These are phyloP conservation scores for Elephantulus edwardii DNA, from an alignment of 2,113 vertebrate genomes.

Conservation along the genomic window DNA sequence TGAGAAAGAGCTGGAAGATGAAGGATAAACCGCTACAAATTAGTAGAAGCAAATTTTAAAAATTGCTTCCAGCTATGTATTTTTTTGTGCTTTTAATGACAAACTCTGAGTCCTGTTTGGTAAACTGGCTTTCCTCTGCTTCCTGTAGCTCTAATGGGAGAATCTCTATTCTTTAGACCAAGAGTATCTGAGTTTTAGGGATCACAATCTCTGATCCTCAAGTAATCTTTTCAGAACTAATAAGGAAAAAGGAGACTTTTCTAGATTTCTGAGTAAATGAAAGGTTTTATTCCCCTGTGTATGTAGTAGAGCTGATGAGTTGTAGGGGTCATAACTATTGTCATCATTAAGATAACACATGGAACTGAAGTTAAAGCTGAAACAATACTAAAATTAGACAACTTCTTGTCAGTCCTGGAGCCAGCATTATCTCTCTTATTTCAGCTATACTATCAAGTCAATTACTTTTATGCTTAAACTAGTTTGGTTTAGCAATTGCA, in stretches of 20 bases:
- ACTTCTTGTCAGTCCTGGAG: neutral
- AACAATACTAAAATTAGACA: neutral
- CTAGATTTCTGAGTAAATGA: neutral
- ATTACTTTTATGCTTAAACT: neutral
- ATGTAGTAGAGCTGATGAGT: neutral
- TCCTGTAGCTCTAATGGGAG: too few species aligned
- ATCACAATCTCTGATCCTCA: too few species aligned
- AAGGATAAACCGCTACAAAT: neutral
- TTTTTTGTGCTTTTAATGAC: too few species aligned
- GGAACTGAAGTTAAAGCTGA: neutral
- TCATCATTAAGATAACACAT: neutral
- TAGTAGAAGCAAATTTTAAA: too few species aligned
- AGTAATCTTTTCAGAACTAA: too few species aligned
- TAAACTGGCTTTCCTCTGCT: too few species aligned
- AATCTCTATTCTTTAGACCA: too few species aligned
- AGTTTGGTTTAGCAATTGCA: neutral
- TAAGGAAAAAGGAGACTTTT: neutral
- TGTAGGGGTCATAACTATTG: neutral
- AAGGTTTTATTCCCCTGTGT: neutral
- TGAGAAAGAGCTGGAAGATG: neutral
- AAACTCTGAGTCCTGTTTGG: too few species aligned
- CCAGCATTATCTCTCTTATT: neutral
- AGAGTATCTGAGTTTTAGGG: too few species aligned
- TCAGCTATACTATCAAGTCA: neutral
- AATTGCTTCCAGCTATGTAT: too few species aligned